phyloP scores from a whole-genome alignment of 2,797 vertebrate genomes.

The Sphenopsis melanotis region DNA sequence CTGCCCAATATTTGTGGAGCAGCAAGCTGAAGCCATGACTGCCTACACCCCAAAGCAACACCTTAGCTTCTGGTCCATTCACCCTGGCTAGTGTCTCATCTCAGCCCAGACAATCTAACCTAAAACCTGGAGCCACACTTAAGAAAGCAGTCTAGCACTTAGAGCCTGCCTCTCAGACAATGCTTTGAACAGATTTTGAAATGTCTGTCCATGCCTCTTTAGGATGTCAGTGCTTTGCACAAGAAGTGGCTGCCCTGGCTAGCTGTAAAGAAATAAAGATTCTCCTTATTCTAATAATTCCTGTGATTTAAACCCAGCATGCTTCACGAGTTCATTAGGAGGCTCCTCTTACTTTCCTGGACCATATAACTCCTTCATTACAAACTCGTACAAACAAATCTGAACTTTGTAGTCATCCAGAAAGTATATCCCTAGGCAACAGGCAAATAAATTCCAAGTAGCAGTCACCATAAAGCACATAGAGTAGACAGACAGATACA shows the following conservation, averaged over 20 bases:
- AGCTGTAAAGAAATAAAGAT: not conserved
- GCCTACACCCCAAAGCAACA: not conserved
- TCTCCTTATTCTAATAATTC: not conserved
- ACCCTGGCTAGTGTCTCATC: not conserved
- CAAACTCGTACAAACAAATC: slow-evolving; percentile 7
- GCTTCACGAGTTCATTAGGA: not conserved
- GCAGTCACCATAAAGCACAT: slow-evolving; percentile 17
- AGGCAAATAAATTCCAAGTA: slow-evolving; percentile 47
- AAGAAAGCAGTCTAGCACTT: not conserved
- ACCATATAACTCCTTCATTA: not conserved
- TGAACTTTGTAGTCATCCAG: slow-evolving; percentile 40
- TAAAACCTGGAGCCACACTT: not conserved
- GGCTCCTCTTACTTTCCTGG: not conserved
- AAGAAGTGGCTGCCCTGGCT: not conserved
- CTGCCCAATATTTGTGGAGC: not conserved
- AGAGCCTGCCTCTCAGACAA: not conserved
- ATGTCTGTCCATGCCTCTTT: rapidly evolving
- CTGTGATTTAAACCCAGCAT: not conserved
- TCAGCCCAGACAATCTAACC: not conserved
- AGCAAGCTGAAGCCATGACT: not conserved
- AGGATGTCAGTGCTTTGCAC: not conserved
- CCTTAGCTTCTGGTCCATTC: not conserved
- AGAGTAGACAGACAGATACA: not conserved
- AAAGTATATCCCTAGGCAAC: slow-evolving; percentile 52
- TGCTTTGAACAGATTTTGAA: not conserved